A percentile compares a stretch with the other conserved stretches of the same genome.
phyloP scores from a whole-genome alignment of 2,888 invertebrate genomes.

The Nomada hirtipes region DNA sequence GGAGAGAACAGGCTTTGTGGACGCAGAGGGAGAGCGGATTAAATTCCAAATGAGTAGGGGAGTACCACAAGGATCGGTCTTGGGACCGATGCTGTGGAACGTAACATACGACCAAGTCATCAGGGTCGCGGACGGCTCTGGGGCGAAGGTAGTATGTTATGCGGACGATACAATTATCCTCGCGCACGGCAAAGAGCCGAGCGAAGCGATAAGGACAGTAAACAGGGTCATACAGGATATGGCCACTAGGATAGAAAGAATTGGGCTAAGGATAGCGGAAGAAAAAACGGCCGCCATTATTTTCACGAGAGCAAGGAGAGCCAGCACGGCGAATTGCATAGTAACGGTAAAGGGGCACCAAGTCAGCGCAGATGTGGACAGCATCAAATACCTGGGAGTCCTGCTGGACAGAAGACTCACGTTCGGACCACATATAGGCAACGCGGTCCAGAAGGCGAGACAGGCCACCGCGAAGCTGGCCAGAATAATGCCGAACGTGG shows the following conservation, averaged over 20 bases:
- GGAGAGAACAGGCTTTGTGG: no score
- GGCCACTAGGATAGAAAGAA: not conserved
- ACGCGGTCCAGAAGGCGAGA: no score
- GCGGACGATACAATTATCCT: not conserved
- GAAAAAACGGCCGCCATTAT: not conserved
- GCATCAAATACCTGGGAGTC: fast-evolving
- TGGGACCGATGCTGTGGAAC: slow-evolving; percentile 15
- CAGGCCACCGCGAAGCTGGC: no score
- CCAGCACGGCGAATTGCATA: no score
- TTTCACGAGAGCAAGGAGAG: no score
- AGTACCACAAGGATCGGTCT: slow-evolving; percentile 5
- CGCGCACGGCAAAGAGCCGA: not conserved
- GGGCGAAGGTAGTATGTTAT: not conserved
- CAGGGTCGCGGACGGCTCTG: not conserved
- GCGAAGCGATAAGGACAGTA: no score
- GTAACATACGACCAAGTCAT: not conserved
- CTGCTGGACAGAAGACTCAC: no score
- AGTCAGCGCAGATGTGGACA: no score
- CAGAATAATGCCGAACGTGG: no score
- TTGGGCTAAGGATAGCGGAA: not conserved
- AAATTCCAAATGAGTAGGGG: not conserved
- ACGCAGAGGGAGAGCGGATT: fast-evolving
- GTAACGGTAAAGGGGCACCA: no score
- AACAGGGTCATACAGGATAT: not conserved
- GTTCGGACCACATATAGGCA: no score